phyloP scores from a whole-genome alignment of 2,113 vertebrate genomes.

The Emydocephalus ijimae region DNA sequence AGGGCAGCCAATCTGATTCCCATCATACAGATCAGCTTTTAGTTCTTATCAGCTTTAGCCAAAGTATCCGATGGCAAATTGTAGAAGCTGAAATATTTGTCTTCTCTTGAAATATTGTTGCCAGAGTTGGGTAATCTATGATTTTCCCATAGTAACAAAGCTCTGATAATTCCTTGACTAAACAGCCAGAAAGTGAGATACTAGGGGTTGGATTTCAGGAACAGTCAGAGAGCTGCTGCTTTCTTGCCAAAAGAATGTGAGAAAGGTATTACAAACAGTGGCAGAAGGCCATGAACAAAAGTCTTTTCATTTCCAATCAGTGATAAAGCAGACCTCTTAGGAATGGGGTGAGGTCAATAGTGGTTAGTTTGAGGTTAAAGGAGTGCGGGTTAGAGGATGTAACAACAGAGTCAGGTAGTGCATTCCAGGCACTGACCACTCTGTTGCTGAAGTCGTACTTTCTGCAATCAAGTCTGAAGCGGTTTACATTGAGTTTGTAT shows the following conservation, averaged over 20 bases:
- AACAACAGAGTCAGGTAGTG: too few relatives aligned
- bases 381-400: too few relatives aligned
- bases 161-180: background rate
- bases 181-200: background rate
- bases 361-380: too few relatives aligned
- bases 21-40: background rate
- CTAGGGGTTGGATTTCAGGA: background rate
- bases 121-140: background rate
- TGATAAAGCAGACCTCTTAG: background rate
- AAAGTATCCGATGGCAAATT: background rate
- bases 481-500: too few relatives aligned
- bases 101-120: background rate
- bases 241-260: background rate
- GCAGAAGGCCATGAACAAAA: background rate
- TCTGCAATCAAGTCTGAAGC: too few relatives aligned
- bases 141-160: background rate
- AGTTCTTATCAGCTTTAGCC: background rate
- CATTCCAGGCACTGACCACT: too few relatives aligned
- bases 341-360: too few relatives aligned
- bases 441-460: too few relatives aligned
- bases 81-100: background rate
- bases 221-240: background rate
- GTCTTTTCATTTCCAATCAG: background rate
- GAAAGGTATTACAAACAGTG: background rate
- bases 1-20: background rate